Evolutionary conservation across 1,140 invertebrate species (phyloP), one percentile per base, ranked within the genome.

Genomic region (Whitmania pigra): DNA sequence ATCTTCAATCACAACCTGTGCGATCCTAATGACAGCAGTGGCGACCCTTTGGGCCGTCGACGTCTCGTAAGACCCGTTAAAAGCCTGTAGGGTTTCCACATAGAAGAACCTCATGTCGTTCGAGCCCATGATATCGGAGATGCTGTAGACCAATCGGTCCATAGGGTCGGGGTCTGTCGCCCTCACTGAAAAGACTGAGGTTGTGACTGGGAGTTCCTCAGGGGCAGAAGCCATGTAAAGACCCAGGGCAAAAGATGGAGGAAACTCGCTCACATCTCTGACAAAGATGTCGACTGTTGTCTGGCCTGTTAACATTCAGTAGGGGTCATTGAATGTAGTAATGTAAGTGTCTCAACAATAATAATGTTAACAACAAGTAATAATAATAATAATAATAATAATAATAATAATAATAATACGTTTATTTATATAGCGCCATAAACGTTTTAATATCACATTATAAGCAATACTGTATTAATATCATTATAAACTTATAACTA

Each of bases 1-100:
- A 40, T 69, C 22, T 63, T 63, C 3, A n/a, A 63, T 25, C 57
- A 63, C 43, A 71, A 71, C 69, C 11, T 54, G 7, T 17, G 55
- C 29, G 29, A 54, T 27, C 53, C 25, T n/a, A 49, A 49, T 53
- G 53, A 36, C 1, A 15, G 55, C 69, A n/a, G 43, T 31, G 36
- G 36, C n/a, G 18, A 53, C 29, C 53, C 69, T 53, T 54, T 71
- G 40, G 17, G 69, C 69, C 13, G 20, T 18, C 40, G 20, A 53
- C 0, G 31, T 53, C 13, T 25, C 36, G 25, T 36, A 71, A 13
- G 29, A 31, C 22, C 57, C 57, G 18, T 63, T 31, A 15, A 63
- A 63, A 13, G 29, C 15, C 57, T 63, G 57, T 18, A 63, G 22
- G 57, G 57, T 25, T 25, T 63, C 57, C 9, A 63, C 57, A 63